These are phyloP conservation scores for Drosophila asahinai DNA, from an alignment of 1,140 invertebrate species.

Conservation along the genomic window DNA sequence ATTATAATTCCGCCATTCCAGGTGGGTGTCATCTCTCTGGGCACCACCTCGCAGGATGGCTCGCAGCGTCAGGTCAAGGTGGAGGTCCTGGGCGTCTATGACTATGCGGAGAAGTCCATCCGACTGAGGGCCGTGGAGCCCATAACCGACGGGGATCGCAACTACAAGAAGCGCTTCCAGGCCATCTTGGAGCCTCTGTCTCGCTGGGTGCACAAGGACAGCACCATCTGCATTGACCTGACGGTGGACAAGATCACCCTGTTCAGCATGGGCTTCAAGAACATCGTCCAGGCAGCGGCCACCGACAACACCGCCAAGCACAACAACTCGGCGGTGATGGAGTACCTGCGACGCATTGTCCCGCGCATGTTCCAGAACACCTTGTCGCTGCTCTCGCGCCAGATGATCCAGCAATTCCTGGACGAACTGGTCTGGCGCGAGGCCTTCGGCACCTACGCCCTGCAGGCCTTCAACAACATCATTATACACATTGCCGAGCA, in stretches of 20 bases:
- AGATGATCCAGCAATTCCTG: constrained; percentile 95
- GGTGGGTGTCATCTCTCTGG: constrained; percentile 95
- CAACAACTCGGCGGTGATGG: constrained; percentile 93
- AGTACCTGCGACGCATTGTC: constrained; percentile 93
- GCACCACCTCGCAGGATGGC: constrained; percentile 94
- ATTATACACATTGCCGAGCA: constrained; percentile 92
- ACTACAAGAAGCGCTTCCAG: constrained; percentile 90
- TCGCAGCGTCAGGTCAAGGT: constrained; percentile 94
- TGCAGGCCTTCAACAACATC: constrained; percentile 93
- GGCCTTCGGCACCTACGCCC: constrained; percentile 90
- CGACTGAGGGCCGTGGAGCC: constrained; percentile 93
- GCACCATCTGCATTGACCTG: constrained; percentile 92
- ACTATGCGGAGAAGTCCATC: constrained; percentile 90
- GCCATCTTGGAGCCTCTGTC: constrained; percentile 92
- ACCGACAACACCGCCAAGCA: constrained; percentile 87
- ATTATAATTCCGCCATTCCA: not conserved
- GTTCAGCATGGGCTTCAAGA: constrained; percentile 91
- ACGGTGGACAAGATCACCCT: constrained; percentile 93
- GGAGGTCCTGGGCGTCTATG: constrained; percentile 94
- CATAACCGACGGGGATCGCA: constrained; percentile 90
- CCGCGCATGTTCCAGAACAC: constrained; percentile 96
- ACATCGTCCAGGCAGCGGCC: constrained; percentile 89
- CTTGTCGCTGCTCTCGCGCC: constrained; percentile 91
- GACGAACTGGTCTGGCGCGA: constrained; percentile 93
- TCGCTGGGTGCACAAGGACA: constrained; percentile 92